These are phyloP conservation scores for Serrognathus titanus DNA, from an alignment of 2,888 invertebrate genomes.

Conservation along the genomic window DNA sequence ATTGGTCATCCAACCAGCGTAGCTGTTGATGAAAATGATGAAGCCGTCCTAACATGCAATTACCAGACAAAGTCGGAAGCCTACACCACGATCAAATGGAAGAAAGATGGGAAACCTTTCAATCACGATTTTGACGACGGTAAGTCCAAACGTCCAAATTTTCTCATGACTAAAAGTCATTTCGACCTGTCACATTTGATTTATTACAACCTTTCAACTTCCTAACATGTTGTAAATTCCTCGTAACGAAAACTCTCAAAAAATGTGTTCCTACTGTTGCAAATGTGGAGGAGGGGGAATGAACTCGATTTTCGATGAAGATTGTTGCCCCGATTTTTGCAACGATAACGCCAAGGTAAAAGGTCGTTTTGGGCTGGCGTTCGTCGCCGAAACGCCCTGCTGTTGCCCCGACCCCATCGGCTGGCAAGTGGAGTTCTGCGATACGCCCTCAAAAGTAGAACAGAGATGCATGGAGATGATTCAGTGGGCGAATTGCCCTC, in stretches of 20 bases:
- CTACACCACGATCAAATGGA: slow-evolving; percentile 64
- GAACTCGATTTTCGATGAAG: neutral
- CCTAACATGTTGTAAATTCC: no score
- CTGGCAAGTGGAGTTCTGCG: slow-evolving; percentile 43
- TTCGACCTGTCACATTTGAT: no score
- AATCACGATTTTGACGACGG: slow-evolving; percentile 34
- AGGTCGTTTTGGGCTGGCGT: slow-evolving; percentile 43
- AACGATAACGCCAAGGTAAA: slow-evolving; percentile 23
- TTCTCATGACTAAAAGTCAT: neutral
- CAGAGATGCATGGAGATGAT: slow-evolving; percentile 38
- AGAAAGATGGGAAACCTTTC: slow-evolving; percentile 61
- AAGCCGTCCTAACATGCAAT: slow-evolving; percentile 62
- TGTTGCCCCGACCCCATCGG: slow-evolving; percentile 34
- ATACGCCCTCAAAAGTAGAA: slow-evolving; percentile 40
- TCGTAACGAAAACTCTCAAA: neutral
- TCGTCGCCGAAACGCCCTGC: slow-evolving; percentile 37
- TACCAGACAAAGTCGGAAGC: slow-evolving; percentile 52
- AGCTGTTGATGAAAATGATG: slow-evolving; percentile 64
- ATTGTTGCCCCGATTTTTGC: slow-evolving; percentile 6
- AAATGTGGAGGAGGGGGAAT: neutral
- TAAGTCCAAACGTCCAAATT: neutral
- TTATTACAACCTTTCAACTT: no score
- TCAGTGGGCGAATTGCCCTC: slow-evolving; percentile 40
- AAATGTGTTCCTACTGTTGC: slow-evolving; percentile 10
- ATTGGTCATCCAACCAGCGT: slow-evolving; percentile 55